A percentile compares a stretch with the other conserved stretches of the same genome.
These are phyloP conservation scores for Salticus scenicus DNA, from an alignment of 2,888 invertebrate genomes.

Conservation along the genomic window DNA sequence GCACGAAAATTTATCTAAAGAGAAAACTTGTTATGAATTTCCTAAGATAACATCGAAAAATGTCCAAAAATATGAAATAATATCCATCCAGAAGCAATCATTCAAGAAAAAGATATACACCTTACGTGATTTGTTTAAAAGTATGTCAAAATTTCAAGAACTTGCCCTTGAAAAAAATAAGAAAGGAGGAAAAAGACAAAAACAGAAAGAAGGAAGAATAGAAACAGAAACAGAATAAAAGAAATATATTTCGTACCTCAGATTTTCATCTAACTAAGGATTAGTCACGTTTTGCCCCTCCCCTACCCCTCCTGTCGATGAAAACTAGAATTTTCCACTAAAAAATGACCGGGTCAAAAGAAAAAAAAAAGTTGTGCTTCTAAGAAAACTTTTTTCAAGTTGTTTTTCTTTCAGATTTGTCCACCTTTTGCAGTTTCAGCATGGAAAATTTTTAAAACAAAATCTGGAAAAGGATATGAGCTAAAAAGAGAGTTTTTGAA, in stretches of 20 bases:
- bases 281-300: slow-evolving; percentile 1
- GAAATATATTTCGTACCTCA: neutral
- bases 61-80: neutral
- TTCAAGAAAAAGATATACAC: neutral
- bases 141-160: slow-evolving; percentile 5
- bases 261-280: neutral
- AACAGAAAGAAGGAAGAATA: neutral
- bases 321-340: neutral
- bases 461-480: no score
- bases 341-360: neutral
- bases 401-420: neutral
- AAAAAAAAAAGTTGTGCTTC: neutral
- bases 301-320: neutral
- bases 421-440: neutral
- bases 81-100: neutral
- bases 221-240: no score
- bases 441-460: no score
- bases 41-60: neutral
- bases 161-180: slow-evolving; percentile 43
- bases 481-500: no score
- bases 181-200: neutral
- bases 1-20: neutral
- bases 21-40: neutral
- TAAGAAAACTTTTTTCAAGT: neutral
- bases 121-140: neutral